Conservation (phyloP, 2,797 vertebrate species). For the Pelobates cultripes region DNA sequence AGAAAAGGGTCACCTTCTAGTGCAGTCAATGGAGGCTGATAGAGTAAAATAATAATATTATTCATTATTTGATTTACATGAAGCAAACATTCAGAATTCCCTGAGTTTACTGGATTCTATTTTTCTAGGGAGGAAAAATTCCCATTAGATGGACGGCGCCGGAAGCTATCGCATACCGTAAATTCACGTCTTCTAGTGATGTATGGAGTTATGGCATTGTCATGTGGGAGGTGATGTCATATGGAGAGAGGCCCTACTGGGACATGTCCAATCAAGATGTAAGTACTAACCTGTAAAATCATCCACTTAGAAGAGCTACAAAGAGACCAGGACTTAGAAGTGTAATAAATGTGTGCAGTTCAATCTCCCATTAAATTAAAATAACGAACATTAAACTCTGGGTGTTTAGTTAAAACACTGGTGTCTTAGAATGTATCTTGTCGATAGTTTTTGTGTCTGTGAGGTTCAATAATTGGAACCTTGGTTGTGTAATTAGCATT, state of each 20-base stretch:
- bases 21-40: too few relatives aligned
- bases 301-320: neutral
- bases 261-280: constrained; percentile 99
- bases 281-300: constrained; percentile 66
- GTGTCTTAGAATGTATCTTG: too few relatives aligned
- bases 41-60: too few relatives aligned
- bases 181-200: constrained; percentile 95
- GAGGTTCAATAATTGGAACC: neutral
- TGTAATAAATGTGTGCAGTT: neutral
- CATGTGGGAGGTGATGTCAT: constrained; percentile 99
- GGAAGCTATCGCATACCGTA: constrained; percentile 95
- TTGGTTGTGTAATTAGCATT: constrained; percentile 12
- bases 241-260: constrained; percentile 96
- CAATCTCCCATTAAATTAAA: neutral
- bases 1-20: too few relatives aligned
- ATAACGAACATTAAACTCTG: neutral
- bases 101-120: neutral
- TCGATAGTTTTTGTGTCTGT: neutral
- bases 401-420: neutral
- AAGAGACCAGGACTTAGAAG: neutral
- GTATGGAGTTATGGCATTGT: constrained; percentile 98
- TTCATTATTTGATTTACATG: too few relatives aligned
- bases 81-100: too few relatives aligned
- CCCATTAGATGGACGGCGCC: constrained; percentile 98
- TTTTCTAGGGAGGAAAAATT: constrained; percentile 91